phyloP scores from a whole-genome alignment of 2,113 vertebrate species.

The Chaetodon trifascialis region DNA sequence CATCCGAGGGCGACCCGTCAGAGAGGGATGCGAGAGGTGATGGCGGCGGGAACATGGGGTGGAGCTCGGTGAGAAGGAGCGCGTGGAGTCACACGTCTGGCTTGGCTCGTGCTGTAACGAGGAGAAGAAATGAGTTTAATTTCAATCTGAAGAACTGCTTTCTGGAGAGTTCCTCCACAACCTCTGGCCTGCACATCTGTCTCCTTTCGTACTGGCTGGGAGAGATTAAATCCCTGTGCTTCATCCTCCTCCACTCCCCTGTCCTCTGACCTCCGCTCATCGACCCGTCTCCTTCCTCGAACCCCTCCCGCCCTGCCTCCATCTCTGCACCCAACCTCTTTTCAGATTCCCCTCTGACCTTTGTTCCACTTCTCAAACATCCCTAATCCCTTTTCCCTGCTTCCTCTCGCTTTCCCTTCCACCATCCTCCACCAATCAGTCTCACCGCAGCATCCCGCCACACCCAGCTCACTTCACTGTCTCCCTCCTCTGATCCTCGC shows the following conservation, averaged over 20 bases:
- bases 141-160: constrained; percentile 19
- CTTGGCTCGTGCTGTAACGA: constrained; percentile 16
- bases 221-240: constrained; percentile 64
- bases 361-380: constrained; percentile 33
- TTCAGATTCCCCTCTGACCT: constrained; percentile 32
- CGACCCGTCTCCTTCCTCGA: constrained; percentile 20
- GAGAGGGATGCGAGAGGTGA: not conserved
- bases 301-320: not conserved
- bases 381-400: constrained; percentile 47
- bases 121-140: not conserved
- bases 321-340: constrained; percentile 10
- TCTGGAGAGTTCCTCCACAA: constrained; percentile 33
- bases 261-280: constrained; percentile 52
- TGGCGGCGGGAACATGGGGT: not conserved
- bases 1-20: not conserved
- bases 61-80: not conserved
- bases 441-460: not conserved
- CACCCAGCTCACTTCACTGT: not conserved
- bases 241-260: constrained; percentile 52
- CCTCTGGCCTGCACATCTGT: constrained; percentile 67
- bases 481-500: constrained; percentile 1
- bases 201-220: constrained; percentile 32
- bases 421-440: constrained; percentile 28
- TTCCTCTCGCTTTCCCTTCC: not conserved
- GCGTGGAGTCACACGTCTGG: not conserved